Conservation (phyloP, 2,888 invertebrate species). For the Agrotis ipsilon region DNA sequence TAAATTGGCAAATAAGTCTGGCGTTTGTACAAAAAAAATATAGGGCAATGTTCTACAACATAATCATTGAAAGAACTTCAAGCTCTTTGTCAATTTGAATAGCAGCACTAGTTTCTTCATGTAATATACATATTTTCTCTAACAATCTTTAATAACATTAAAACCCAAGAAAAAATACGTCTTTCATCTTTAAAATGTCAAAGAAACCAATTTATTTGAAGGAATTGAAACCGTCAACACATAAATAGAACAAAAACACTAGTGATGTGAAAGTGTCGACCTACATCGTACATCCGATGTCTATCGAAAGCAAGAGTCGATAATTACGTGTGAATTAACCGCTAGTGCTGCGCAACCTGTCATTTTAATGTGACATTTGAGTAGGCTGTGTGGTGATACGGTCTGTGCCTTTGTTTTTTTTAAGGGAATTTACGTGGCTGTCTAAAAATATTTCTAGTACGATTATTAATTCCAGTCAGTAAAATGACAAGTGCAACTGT, state of each 20-base stretch:
- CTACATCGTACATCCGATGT: slow-evolving; percentile 71
- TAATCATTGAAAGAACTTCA: too few species aligned
- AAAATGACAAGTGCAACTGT: too few species aligned
- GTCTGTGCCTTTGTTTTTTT: slow-evolving; percentile 10
- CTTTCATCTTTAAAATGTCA: not conserved
- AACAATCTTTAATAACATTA: too few species aligned
- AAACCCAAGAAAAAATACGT: slow-evolving; percentile 12
- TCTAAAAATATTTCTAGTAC: too few species aligned
- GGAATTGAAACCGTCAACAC: slow-evolving; percentile 25
- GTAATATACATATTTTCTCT: too few species aligned
- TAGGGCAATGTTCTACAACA: too few species aligned
- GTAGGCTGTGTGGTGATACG: slow-evolving; percentile 17
- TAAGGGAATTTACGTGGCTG: not conserved
- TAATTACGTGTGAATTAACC: slow-evolving; percentile 67
- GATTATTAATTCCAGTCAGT: too few species aligned
- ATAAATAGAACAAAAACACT: slow-evolving; percentile 52
- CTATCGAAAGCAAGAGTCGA: slow-evolving; percentile 80
- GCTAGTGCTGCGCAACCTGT: slow-evolving; percentile 52
- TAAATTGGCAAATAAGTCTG: too few species aligned
- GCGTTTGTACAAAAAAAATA: too few species aligned
- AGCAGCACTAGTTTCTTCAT: too few species aligned
- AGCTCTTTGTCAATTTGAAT: too few species aligned
- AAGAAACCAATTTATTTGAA: slow-evolving; percentile 27
- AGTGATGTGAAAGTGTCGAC: slow-evolving; percentile 77
- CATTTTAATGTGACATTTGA: slow-evolving; percentile 44